Conservation (phyloP, 2,797 vertebrate species). For the Malacoctenus gilli region DNA sequence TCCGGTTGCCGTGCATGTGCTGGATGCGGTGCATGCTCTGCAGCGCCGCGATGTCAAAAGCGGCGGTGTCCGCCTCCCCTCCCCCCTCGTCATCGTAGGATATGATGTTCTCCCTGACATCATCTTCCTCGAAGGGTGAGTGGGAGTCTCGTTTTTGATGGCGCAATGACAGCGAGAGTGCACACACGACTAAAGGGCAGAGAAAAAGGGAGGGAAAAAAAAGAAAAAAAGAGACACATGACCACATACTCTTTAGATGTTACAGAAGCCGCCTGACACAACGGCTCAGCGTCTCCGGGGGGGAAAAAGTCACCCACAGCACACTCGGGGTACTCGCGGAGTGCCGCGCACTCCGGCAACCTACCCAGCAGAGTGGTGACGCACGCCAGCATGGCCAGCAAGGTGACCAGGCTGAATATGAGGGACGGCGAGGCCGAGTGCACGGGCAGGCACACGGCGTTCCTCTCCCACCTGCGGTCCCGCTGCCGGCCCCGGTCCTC, state of each 20-base stretch:
- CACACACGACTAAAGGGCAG: slow-evolving; percentile 78
- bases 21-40: slow-evolving; percentile 80
- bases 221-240: slow-evolving; percentile 46
- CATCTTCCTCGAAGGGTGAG: slow-evolving; percentile 80
- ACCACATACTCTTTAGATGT: slow-evolving; percentile 25
- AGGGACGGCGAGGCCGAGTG: slow-evolving; percentile 78
- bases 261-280: slow-evolving; percentile 48
- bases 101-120: slow-evolving; percentile 86
- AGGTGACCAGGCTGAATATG: slow-evolving; percentile 87
- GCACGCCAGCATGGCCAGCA: slow-evolving; percentile 87
- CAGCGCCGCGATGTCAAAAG: slow-evolving; percentile 90
- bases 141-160: slow-evolving; percentile 81
- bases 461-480: slow-evolving; percentile 77
- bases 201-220: no score
- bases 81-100: slow-evolving; percentile 92
- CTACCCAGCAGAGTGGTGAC: slow-evolving; percentile 88
- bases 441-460: slow-evolving; percentile 73
- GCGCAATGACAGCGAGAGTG: slow-evolving; percentile 80
- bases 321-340: slow-evolving; percentile 9
- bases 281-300: slow-evolving; percentile 29
- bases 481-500: slow-evolving; percentile 70
- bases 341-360: slow-evolving; percentile 8
- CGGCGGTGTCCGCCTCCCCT: slow-evolving; percentile 90
- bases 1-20: slow-evolving; percentile 72
- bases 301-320: slow-evolving; percentile 24